Evolutionary conservation across 1,140 invertebrate species (phyloP).

Genomic region (Zaprionus vittiger): DNA sequence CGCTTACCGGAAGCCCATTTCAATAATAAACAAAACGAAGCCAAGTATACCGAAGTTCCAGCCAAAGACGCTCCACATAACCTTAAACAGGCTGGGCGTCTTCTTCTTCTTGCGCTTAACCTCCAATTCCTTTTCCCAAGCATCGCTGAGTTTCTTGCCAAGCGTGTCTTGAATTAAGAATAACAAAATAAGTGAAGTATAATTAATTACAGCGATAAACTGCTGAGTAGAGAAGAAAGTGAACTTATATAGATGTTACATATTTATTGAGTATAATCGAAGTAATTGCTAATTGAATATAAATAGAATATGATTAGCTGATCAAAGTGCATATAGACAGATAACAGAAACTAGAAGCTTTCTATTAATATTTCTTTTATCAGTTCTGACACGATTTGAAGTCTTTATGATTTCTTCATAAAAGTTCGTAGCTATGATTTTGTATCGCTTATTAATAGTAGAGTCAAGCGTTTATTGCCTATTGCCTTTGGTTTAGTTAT

Average conservation of each 20-base stretch:
- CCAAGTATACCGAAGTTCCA: conserved; percentile 72
- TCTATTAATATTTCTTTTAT: neutral
- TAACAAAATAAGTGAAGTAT: neutral
- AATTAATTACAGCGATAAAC: neutral
- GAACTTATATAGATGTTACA: neutral
- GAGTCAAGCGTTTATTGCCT: conserved; percentile 8
- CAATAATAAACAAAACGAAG: conserved; percentile 68
- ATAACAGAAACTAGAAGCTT: neutral
- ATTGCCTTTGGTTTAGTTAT: conserved; percentile 46
- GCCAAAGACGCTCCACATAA: conserved; percentile 73
- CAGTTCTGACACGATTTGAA: neutral
- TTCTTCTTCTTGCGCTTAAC: conserved; percentile 75
- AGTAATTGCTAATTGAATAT: neutral
- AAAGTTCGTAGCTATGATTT: conserved; percentile 20
- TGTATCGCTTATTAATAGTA: conserved; percentile 16
- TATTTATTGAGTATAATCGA: neutral
- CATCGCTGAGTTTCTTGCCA: conserved; percentile 67
- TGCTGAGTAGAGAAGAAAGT: too few relatives aligned
- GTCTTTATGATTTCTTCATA: neutral
- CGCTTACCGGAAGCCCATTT: conserved; percentile 82
- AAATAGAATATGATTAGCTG: neutral
- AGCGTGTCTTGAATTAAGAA: conserved; percentile 53
- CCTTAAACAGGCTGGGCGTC: conserved; percentile 70
- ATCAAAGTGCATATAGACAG: neutral
- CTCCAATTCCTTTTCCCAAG: conserved; percentile 78